Evolutionary conservation across 2,797 vertebrate genomes (phyloP), one percentile per base, ranked within the genome.

Genomic region (Rhinophrynus dorsalis): DNA sequence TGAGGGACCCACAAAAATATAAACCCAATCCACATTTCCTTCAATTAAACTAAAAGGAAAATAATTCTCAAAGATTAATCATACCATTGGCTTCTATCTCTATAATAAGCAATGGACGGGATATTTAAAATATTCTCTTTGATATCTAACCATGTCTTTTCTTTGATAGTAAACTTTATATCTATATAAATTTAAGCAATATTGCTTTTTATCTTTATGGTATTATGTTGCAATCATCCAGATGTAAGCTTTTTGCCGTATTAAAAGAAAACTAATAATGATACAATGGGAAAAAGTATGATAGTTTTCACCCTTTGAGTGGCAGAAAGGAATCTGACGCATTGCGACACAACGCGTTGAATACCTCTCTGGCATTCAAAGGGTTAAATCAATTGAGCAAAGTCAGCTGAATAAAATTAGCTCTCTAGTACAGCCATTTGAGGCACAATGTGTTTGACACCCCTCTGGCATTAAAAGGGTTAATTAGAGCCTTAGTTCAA

Each of bases 341-440:
- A n/a, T n/a, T n/a, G n/a, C n/a, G n/a, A n/a, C n/a, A n/a, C n/a
- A n/a, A n/a, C n/a, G n/a, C n/a, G n/a, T n/a, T n/a, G n/a, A n/a
- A n/a, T n/a, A n/a, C n/a, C n/a, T n/a, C n/a, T n/a, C n/a, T n/a
- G n/a, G n/a, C n/a, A n/a, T n/a, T n/a, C n/a, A n/a, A n/a, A n/a
- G n/a, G n/a, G n/a, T n/a, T n/a, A n/a, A n/a, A n/a, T n/a, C n/a
- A 81, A 87, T 78, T 11, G 75, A 82, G 85, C 81, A 84, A 82
- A 79, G 75, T 56, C 77, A 84, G 84, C 63, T 17, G 66, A 80
- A 79, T 80, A 80, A 12, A 23, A 23, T 11, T n/a, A n/a, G n/a
- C n/a, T n/a, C n/a, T n/a, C n/a, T n/a, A n/a, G n/a, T n/a, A n/a
- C n/a, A n/a, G n/a, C n/a, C n/a, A n/a, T n/a, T n/a, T n/a, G n/a